Percentiles rank a stretch among this genome's conserved stretches.
phyloP scores from a whole-genome alignment of 2,888 invertebrate genomes.

The Euspilapteryx auroguttella region DNA sequence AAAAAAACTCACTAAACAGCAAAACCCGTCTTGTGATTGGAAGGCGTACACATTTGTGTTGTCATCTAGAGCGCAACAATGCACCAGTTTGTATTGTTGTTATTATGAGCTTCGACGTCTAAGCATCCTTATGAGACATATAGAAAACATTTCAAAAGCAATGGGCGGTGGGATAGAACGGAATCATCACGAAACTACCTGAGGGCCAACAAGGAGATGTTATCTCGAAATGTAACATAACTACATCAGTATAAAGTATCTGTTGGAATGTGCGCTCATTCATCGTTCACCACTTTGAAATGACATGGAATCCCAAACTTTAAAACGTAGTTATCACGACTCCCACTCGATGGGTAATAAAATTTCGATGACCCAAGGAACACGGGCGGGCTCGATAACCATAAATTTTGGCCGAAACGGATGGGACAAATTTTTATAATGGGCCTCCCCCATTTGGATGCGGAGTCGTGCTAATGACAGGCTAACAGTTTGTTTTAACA shows the following conservation, averaged over 20 bases:
- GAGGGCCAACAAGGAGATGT: too few species aligned
- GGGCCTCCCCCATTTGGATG: constrained; percentile 50
- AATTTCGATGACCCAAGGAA: constrained; percentile 47
- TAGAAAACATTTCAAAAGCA: too few species aligned
- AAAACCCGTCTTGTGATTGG: too few species aligned
- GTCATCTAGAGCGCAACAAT: too few species aligned
- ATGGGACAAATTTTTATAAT: constrained; percentile 63
- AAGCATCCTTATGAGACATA: too few species aligned
- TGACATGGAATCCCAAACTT: constrained; percentile 29
- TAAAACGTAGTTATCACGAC: constrained; percentile 55
- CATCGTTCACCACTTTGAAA: constrained; percentile 25
- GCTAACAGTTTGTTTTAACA: constrained; percentile 61
- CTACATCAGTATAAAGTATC: constrained; percentile 7
- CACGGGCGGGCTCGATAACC: constrained; percentile 52
- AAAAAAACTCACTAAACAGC: too few species aligned
- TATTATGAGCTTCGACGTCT: too few species aligned
- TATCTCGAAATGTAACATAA: constrained; percentile 4
- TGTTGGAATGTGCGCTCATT: constrained; percentile 19
- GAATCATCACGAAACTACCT: too few species aligned
- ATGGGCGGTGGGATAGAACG: too few species aligned
- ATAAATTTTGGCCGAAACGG: constrained; percentile 57
- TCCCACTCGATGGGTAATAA: constrained; percentile 53
- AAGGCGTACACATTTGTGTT: too few species aligned
- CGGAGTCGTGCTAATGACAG: constrained; percentile 54
- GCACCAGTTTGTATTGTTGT: too few species aligned